These are phyloP conservation scores for Apis laboriosa DNA, from an alignment of 1,140 invertebrate genomes.

Conservation along the genomic window DNA sequence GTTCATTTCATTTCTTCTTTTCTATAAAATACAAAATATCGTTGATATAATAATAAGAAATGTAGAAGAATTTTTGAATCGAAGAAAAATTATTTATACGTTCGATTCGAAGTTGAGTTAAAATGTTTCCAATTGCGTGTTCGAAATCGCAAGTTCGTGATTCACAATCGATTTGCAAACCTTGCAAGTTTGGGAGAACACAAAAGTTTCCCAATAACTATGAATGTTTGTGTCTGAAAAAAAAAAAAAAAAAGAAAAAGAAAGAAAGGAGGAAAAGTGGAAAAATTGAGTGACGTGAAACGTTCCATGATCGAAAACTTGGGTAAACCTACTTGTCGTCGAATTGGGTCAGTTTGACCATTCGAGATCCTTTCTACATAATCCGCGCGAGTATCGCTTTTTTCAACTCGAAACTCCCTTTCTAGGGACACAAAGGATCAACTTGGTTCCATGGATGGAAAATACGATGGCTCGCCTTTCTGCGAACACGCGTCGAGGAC, in stretches of 20 bases:
- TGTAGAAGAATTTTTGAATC: no score
- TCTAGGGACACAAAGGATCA: background rate
- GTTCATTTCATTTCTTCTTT: no score
- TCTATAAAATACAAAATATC: no score
- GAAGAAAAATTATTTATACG: no score
- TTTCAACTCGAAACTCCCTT: background rate
- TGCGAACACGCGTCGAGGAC: background rate
- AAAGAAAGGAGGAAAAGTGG: background rate
- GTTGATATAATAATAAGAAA: no score
- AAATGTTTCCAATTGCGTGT: no score
- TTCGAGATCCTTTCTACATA: constrained; percentile 38
- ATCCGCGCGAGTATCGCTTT: background rate
- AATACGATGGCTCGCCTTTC: background rate
- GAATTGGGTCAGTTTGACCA: constrained; percentile 37
- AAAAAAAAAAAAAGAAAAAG: background rate
- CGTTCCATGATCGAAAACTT: constrained; percentile 31
- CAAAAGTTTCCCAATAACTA: background rate
- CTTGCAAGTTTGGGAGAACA: no score
- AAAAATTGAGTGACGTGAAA: constrained; percentile 2
- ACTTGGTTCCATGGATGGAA: background rate
- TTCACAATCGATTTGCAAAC: background rate
- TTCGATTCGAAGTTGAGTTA: no score
- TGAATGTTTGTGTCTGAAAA: no score
- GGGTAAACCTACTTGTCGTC: constrained; percentile 38
- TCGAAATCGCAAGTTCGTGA: background rate